Evolutionary conservation across 1,140 invertebrate species (phyloP).

Genomic region (Choristoneura fumiferana): DNA sequence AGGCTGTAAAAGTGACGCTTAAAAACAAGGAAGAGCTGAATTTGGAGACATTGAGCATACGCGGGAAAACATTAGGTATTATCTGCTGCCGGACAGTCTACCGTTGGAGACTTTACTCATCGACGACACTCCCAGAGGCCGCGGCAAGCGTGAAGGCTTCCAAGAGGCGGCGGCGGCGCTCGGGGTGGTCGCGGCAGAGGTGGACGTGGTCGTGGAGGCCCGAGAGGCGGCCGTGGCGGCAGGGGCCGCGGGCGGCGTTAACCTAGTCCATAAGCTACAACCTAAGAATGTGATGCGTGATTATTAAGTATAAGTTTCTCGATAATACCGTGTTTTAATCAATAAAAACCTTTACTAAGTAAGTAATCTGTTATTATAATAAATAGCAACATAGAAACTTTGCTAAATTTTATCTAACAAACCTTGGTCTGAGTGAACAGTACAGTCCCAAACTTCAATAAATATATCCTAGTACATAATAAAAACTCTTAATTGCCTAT

Average conservation of each 20-base stretch:
- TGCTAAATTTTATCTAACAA: too few species aligned
- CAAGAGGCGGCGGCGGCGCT: conserved; percentile 78
- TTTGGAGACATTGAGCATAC: conserved; percentile 95
- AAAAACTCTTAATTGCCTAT: too few species aligned
- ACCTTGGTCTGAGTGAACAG: too few species aligned
- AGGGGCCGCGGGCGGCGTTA: conserved; percentile 79
- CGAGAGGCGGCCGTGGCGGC: conserved; percentile 41
- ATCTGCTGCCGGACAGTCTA: conserved; percentile 95
- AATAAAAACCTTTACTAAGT: background rate
- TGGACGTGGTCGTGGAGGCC: conserved; percentile 58
- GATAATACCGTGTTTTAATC: background rate
- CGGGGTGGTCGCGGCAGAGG: conserved; percentile 68
- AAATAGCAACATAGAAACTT: too few species aligned
- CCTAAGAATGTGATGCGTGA: conserved; percentile 15
- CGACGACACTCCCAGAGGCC: conserved; percentile 97
- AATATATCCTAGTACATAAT: too few species aligned
- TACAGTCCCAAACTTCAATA: too few species aligned
- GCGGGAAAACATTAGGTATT: conserved; percentile 99
- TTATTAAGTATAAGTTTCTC: conserved; percentile 15
- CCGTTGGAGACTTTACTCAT: conserved; percentile 97
- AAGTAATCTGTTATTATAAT: too few species aligned
- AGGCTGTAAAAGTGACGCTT: conserved; percentile 98
- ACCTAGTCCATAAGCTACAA: conserved; percentile 23
- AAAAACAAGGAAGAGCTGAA: conserved; percentile 97
- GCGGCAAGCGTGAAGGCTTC: conserved; percentile 92